A percentile compares a stretch with the other conserved stretches of the same genome.
Evolutionary conservation across 2,797 vertebrate genomes (phyloP).

Genomic region (Rhynchonycteris naso): DNA sequence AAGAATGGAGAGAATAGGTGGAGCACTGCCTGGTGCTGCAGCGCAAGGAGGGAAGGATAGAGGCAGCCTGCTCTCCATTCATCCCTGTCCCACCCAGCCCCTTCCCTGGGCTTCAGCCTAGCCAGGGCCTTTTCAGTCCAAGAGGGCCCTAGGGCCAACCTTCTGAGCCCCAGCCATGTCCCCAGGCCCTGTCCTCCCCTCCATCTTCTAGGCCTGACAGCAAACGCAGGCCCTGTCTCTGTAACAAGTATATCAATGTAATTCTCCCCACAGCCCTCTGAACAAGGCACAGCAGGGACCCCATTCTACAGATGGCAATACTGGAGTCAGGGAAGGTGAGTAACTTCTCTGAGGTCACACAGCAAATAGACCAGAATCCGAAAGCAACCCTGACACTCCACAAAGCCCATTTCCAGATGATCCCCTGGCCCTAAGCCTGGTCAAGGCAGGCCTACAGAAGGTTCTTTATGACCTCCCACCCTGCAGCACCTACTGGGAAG

Average conservation of each 20-base stretch:
- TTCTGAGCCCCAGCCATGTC: accelerated
- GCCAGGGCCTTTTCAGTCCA: background rate
- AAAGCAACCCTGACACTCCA: background rate
- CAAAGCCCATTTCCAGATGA: background rate
- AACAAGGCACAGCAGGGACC: background rate
- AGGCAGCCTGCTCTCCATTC: background rate
- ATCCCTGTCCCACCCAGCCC: background rate
- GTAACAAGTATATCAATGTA: background rate
- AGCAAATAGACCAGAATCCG: background rate
- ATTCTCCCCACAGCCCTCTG: background rate
- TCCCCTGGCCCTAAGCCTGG: background rate
- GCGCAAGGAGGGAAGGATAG: background rate
- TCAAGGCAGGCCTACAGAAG: background rate
- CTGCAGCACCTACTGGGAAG: background rate
- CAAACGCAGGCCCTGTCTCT: background rate
- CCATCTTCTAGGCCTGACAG: background rate
- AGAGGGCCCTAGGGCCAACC: background rate
- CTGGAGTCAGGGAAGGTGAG: background rate
- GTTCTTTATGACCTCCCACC: background rate
- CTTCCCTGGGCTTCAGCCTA: background rate
- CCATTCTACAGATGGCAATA: background rate
- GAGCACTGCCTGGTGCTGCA: background rate
- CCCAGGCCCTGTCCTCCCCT: background rate
- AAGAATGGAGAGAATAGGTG: slow-evolving; percentile 41
- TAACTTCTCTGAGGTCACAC: slow-evolving; percentile 15